A percentile compares a stretch with the other conserved stretches of the same genome.
Evolutionary conservation across 1,140 invertebrate species (phyloP).

Genomic region (Telenomus remus): DNA sequence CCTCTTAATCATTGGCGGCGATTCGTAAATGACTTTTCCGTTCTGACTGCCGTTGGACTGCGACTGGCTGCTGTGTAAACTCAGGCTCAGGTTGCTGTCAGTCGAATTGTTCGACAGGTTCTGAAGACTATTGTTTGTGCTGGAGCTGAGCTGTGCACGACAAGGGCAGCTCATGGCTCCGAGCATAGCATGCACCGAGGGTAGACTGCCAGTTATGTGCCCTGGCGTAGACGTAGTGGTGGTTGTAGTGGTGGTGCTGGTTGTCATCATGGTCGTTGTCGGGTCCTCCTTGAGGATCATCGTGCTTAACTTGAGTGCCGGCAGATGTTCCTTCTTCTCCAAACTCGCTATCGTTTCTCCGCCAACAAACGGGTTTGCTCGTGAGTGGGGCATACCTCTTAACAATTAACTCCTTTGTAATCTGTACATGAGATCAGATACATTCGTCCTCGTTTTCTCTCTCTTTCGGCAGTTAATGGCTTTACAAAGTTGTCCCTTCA

Average conservation of each 20-base stretch:
- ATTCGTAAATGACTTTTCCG: slow-evolving; percentile 51
- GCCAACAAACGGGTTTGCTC: slow-evolving; percentile 66
- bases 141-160: slow-evolving; percentile 61
- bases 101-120: slow-evolving; percentile 59
- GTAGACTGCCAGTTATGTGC: slow-evolving; percentile 22
- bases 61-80: slow-evolving; percentile 56
- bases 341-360: slow-evolving; percentile 63
- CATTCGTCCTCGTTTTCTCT: no score
- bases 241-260: no score
- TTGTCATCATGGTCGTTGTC: no score
- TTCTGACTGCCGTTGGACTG: slow-evolving; percentile 68
- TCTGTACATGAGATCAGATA: slow-evolving; percentile 39
- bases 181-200: slow-evolving; percentile 20
- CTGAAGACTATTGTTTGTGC: slow-evolving; percentile 66
- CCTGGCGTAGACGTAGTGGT: slow-evolving; percentile 22
- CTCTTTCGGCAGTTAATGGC: slow-evolving; percentile 35
- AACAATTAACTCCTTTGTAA: slow-evolving; percentile 9
- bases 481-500: slow-evolving; percentile 18
- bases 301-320: slow-evolving; percentile 66
- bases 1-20: slow-evolving; percentile 23
- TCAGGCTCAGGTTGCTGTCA: slow-evolving; percentile 61
- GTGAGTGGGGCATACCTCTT: slow-evolving; percentile 69
- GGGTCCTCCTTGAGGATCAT: slow-evolving; percentile 61
- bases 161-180: slow-evolving; percentile 15
- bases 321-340: slow-evolving; percentile 69